Evolutionary conservation across 2,888 invertebrate genomes (phyloP).

Genomic region (Danaus chrysippus): DNA sequence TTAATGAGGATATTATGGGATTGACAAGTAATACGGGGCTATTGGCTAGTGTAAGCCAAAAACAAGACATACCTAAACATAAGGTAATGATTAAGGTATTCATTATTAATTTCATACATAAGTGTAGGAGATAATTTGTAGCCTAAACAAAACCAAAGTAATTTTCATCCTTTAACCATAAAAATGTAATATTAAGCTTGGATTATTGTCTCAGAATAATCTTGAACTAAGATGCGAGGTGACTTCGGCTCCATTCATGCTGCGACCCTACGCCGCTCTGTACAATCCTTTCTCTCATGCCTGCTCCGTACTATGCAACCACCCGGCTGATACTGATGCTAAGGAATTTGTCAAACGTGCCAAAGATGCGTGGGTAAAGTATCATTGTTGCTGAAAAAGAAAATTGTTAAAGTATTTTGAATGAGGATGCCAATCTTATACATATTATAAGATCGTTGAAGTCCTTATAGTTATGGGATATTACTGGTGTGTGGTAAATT

Average conservation of each 20-base stretch:
- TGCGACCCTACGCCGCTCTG: constrained; percentile 88
- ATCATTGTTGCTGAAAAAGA: too few relatives aligned
- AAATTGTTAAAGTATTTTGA: too few relatives aligned
- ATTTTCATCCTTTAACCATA: not conserved
- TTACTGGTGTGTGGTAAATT: too few relatives aligned
- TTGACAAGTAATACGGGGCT: constrained; percentile 83
- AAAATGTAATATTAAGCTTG: not conserved
- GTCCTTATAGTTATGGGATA: too few relatives aligned
- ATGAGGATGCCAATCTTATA: too few relatives aligned
- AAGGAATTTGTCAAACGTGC: constrained; percentile 85
- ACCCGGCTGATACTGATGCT: constrained; percentile 87
- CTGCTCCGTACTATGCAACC: constrained; percentile 91
- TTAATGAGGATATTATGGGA: constrained; percentile 61
- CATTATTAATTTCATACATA: too few relatives aligned
- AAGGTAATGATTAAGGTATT: constrained; percentile 42
- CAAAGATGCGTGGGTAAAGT: constrained; percentile 83
- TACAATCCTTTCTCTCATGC: constrained; percentile 89
- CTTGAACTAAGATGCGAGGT: constrained; percentile 79
- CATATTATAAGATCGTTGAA: too few relatives aligned
- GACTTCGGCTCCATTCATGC: constrained; percentile 84
- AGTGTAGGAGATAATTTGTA: not conserved
- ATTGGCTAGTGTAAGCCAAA: constrained; percentile 78
- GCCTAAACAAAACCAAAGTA: not conserved
- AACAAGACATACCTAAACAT: constrained; percentile 48
- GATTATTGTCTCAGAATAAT: constrained; percentile 39